Evolutionary conservation across 2,797 vertebrate species (phyloP), one percentile per base, ranked within the genome.

Genomic region (Perodicticus potto): DNA sequence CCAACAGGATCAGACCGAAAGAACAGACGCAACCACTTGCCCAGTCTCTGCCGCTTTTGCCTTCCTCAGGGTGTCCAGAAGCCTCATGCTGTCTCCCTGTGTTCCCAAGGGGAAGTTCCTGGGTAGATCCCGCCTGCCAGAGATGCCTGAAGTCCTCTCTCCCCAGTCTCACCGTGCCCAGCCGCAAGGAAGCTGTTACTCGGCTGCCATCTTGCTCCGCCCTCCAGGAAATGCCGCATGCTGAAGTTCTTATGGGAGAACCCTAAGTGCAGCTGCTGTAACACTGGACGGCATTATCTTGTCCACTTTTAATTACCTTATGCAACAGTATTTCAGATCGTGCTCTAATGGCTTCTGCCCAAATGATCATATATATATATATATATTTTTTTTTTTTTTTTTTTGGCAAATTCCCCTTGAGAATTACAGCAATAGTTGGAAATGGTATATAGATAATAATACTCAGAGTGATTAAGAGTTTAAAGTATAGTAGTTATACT

Each of bases 281-380:
- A 96, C 20, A 91, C 4, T 23, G 29, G 25, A 93, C 83, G 59
- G 9, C 34, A 82, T 89, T 94, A 70, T 74, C 83, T 96, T 96
- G 90, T 93, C 96, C 95, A 95, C 82, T 97, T 96, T 96, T 95
- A 97, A 95, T 96, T 93, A 94, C n/a, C 32, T 91, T 80, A 91
- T 85, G n/a, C 32, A 96, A 76, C 83, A 84, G 96, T 92, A 90
- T 96, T 96, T 91, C 63, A 95, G 76, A 22, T 95, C 96, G 65
- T 94, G 57, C 45, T 91, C 89, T 76, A 65, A 96, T 84, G 65
- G 10, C 43, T 93, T 96, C 89, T 61, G 19, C 19, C 91, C 88
- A 95, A 91, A 65, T 91, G 22, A 93, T 43, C 43, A 43, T 45
- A 45, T 45, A 10, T 45, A 45, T 40, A 40, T 45, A 45, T 45